Percentiles rank a stretch among this genome's conserved stretches.
These are phyloP conservation scores for Cephus nigrinus DNA, from an alignment of 2,888 invertebrate species.

Conservation along the genomic window DNA sequence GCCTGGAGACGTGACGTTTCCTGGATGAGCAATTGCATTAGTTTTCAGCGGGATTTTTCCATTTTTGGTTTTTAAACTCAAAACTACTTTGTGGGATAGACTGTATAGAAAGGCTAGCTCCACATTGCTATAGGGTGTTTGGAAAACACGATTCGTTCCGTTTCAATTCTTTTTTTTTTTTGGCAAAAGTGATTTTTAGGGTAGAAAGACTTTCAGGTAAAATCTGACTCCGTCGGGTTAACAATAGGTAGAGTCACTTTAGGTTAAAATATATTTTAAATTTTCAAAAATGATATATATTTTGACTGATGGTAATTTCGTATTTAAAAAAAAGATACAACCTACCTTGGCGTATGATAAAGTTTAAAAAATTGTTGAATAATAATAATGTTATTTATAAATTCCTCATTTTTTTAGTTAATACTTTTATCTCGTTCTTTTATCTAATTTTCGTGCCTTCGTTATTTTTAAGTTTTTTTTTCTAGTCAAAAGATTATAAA, in stretches of 20 bases:
- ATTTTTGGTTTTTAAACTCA: constrained; percentile 16
- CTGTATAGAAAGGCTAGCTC: constrained; percentile 24
- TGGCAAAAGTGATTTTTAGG: not conserved
- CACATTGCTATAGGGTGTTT: constrained; percentile 27
- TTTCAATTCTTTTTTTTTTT: not conserved
- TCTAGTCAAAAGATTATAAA: not conserved
- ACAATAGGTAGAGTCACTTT: not conserved
- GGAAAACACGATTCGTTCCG: constrained; percentile 50
- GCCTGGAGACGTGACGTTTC: constrained; percentile 22
- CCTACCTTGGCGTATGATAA: not conserved
- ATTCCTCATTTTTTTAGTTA: not conserved
- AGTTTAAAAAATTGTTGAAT: not conserved
- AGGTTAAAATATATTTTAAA: not conserved
- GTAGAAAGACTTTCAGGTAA: not conserved
- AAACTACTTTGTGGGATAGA: constrained; percentile 10
- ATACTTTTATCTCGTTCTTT: not conserved
- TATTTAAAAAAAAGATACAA: too few species aligned
- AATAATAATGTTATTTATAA: not conserved
- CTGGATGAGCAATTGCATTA: constrained; percentile 38
- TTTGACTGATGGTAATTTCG: not conserved
- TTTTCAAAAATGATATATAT: not conserved
- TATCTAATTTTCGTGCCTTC: not conserved
- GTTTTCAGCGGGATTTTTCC: constrained; percentile 31
- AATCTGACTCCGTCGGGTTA: not conserved
- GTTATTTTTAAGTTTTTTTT: not conserved